Conservation (phyloP, 2,888 invertebrate species). For the Ganaspis brasiliensis region DNA sequence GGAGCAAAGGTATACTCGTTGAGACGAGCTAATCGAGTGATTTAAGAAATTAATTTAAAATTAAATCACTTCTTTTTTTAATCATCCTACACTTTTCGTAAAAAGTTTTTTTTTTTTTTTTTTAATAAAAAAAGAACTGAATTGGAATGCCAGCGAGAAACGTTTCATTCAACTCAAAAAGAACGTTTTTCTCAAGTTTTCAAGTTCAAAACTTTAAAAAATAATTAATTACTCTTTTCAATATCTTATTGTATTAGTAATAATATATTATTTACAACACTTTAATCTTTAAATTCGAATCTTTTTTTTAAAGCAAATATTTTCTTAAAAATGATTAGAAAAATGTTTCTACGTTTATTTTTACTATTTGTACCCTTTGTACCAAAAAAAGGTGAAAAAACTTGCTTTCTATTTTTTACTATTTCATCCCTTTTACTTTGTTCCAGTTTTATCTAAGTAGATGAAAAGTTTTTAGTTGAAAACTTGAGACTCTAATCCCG, state of each 20-base stretch:
- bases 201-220: not conserved
- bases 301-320: not conserved
- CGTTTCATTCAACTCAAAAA: conserved; percentile 19
- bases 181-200: conserved; percentile 16
- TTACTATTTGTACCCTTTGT: too few species aligned
- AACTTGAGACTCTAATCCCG: not conserved
- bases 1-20: conserved; percentile 56
- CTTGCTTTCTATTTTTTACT: too few species aligned
- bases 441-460: not conserved
- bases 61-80: not conserved
- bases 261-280: not conserved
- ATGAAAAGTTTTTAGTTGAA: not conserved
- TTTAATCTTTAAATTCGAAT: not conserved
- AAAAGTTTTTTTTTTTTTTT: conserved; percentile 5
- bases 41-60: conserved; percentile 17
- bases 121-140: not conserved
- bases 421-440: not conserved
- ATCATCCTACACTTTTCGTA: conserved; percentile 4
- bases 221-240: too few species aligned
- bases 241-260: too few species aligned
- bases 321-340: too few species aligned
- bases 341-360: too few species aligned
- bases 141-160: conserved; percentile 38
- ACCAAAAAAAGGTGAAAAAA: too few species aligned
- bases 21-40: conserved; percentile 39